Conservation (phyloP, 2,888 invertebrate species). For the Dryobota labecula region DNA sequence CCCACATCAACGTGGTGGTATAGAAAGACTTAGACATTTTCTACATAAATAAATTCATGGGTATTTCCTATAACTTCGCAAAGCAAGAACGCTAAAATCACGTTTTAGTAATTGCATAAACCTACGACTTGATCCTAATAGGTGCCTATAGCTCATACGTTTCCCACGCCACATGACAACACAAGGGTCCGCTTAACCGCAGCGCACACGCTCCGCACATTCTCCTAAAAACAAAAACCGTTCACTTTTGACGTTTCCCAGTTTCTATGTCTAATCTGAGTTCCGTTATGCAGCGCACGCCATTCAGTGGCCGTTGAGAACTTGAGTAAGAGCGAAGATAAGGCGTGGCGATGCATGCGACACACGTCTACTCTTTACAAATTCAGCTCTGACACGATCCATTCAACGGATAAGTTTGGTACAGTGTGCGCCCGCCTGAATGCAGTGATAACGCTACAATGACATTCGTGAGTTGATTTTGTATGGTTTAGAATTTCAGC, state of each 20-base stretch:
- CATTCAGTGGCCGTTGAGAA: constrained; percentile 76
- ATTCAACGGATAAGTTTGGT: constrained; percentile 87
- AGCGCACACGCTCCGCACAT: constrained; percentile 23
- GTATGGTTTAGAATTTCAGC: constrained; percentile 61
- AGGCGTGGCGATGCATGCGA: constrained; percentile 85
- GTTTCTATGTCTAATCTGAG: constrained; percentile 72
- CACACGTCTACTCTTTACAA: constrained; percentile 89
- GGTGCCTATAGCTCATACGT: background rate
- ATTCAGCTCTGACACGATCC: constrained; percentile 86
- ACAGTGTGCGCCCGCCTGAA: constrained; percentile 81
- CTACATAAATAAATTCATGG: background rate
- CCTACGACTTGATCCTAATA: background rate
- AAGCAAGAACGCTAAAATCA: background rate
- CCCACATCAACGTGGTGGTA: background rate
- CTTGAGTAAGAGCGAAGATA: constrained; percentile 84
- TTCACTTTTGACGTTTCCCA: constrained; percentile 63
- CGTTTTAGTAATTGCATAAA: background rate
- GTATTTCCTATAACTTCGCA: background rate
- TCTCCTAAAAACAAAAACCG: constrained; percentile 54
- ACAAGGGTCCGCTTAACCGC: constrained; percentile 22
- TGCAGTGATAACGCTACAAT: constrained; percentile 85
- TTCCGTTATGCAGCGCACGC: constrained; percentile 70
- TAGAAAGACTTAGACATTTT: background rate
- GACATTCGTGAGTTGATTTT: constrained; percentile 80
- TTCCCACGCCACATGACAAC: constrained; percentile 9